Evolutionary conservation across 1,140 invertebrate genomes (phyloP).

Genomic region (Tribolium castaneum): DNA sequence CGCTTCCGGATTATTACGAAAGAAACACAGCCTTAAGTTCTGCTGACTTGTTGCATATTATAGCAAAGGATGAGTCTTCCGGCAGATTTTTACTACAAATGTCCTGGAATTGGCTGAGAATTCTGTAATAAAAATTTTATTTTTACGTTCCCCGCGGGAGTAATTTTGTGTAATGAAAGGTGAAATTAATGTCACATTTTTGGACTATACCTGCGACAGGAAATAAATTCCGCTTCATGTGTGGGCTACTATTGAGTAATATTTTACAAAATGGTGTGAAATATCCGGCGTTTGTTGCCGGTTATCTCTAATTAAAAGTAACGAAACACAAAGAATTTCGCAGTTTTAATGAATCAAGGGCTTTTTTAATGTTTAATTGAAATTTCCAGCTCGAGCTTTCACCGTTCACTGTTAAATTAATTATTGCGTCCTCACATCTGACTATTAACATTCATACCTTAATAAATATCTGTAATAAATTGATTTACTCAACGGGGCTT

Average conservation of each 20-base stretch:
- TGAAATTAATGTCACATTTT: conserved; percentile 18
- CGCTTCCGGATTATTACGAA: no score
- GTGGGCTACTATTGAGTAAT: neutral
- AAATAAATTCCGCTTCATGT: neutral
- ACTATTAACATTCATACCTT: neutral
- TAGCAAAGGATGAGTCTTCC: neutral
- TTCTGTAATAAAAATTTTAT: conserved; percentile 26
- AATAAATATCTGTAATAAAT: neutral
- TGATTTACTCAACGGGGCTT: neutral
- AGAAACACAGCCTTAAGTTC: no score
- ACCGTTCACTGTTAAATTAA: neutral
- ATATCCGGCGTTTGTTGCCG: no score
- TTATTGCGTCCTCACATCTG: neutral
- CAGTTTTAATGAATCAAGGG: neutral
- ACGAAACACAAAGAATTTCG: no score
- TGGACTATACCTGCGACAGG: neutral
- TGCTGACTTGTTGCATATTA: conserved; percentile 31
- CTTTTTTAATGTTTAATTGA: neutral
- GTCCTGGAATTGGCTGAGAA: neutral
- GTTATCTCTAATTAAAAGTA: no score
- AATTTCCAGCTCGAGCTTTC: neutral
- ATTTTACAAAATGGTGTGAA: no score
- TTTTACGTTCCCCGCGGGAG: neutral
- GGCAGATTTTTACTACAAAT: neutral
- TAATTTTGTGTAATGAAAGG: conserved; percentile 20